Evolutionary conservation across 2,113 vertebrate genomes (phyloP).

Genomic region (Scortum barcoo): DNA sequence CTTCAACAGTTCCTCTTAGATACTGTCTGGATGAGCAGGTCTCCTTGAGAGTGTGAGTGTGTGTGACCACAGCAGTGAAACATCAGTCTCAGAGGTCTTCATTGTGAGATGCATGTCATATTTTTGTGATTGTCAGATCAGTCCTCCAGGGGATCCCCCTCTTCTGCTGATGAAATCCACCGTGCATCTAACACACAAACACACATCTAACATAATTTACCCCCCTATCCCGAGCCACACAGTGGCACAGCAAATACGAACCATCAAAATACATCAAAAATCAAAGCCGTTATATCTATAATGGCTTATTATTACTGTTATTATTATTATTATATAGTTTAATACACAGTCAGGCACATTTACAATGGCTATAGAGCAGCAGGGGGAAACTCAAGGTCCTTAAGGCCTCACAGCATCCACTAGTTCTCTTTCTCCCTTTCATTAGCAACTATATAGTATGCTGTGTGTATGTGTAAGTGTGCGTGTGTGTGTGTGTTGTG

Average conservation of each 20-base stretch:
- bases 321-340: conserved; percentile 57
- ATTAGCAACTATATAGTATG: conserved; percentile 11
- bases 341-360: conserved; percentile 81
- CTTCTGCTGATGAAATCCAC: conserved; percentile 53
- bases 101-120: conserved; percentile 8
- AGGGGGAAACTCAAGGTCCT: conserved; percentile 31
- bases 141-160: conserved; percentile 50
- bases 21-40: conserved; percentile 36
- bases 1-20: conserved; percentile 34
- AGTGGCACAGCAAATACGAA: conserved; percentile 83
- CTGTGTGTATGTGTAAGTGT: conserved; percentile 7
- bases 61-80: conserved; percentile 43
- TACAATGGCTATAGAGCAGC: conserved; percentile 79
- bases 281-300: conserved; percentile 61
- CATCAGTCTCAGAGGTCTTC: conserved; percentile 30
- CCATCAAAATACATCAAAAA: conserved; percentile 62
- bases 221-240: conserved; percentile 82
- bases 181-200: conserved; percentile 56
- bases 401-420: conserved; percentile 28
- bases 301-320: conserved; percentile 67
- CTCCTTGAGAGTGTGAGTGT: conserved; percentile 25
- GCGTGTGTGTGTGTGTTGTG: conserved; percentile 43
- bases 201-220: conserved; percentile 76
- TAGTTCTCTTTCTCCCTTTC: conserved; percentile 25
- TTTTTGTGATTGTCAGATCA: conserved; percentile 77